Evolutionary conservation across 2,113 vertebrate species (phyloP).

Genomic region (Solea senegalensis): DNA sequence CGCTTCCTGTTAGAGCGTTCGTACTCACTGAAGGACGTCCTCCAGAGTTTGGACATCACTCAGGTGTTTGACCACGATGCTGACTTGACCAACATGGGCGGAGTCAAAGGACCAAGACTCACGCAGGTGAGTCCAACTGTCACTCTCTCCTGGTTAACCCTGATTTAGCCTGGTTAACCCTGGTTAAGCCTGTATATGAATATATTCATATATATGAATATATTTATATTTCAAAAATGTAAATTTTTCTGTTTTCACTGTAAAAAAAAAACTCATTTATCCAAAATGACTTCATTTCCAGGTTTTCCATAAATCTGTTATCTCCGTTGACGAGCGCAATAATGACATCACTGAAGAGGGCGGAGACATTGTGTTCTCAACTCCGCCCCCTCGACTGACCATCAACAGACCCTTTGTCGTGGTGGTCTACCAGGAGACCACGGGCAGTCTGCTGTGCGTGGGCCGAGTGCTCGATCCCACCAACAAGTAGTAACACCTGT

Average conservation of each 20-base stretch:
- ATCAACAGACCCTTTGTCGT: slow-evolving; percentile 89
- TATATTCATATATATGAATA: too few relatives aligned
- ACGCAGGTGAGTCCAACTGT: slow-evolving; percentile 74
- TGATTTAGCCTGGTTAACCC: background rate
- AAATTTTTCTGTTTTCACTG: too few relatives aligned
- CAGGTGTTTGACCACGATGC: slow-evolving; percentile 81
- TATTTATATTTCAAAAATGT: too few relatives aligned
- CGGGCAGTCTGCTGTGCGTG: slow-evolving; percentile 82
- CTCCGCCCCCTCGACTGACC: slow-evolving; percentile 82
- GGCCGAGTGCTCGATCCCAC: slow-evolving; percentile 88
- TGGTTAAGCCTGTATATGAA: background rate
- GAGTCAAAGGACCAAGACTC: slow-evolving; percentile 69
- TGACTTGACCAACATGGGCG: slow-evolving; percentile 81
- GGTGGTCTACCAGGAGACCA: slow-evolving; percentile 85
- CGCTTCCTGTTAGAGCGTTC: slow-evolving; percentile 86
- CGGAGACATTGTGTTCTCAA: slow-evolving; percentile 66
- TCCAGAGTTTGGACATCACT: slow-evolving; percentile 81
- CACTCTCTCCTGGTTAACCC: background rate
- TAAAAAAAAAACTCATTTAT: background rate
- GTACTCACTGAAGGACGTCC: slow-evolving; percentile 81
- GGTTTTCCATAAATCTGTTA: slow-evolving; percentile 78
- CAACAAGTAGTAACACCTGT: slow-evolving; percentile 33
- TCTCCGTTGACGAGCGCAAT: slow-evolving; percentile 83
- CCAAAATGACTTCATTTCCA: background rate
- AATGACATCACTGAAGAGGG: slow-evolving; percentile 64